A percentile compares a stretch with the other conserved stretches of the same genome.
These are phyloP conservation scores for Lamprologus ornatipinnis DNA, from an alignment of 2,113 vertebrate genomes.

Conservation along the genomic window DNA sequence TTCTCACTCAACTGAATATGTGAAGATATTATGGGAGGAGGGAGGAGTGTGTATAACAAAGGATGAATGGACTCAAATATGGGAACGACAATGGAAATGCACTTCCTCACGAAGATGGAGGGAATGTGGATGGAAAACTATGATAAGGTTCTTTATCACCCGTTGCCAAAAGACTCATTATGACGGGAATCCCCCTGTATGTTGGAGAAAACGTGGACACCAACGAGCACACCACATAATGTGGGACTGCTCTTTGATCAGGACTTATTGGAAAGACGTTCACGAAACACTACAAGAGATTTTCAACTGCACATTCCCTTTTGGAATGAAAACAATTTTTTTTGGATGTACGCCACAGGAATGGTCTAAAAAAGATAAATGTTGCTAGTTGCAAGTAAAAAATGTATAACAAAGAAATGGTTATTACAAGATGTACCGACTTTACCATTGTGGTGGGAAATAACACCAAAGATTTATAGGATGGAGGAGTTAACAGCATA, in stretches of 20 bases:
- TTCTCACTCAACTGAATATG: no score
- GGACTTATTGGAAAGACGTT: neutral
- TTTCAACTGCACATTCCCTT: no score
- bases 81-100: neutral
- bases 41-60: neutral
- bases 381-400: neutral
- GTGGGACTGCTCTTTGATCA: neutral
- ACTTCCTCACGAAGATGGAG: neutral
- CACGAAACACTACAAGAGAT: neutral
- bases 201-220: neutral
- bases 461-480: neutral
- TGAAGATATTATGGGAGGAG: neutral
- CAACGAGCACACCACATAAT: neutral
- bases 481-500: neutral
- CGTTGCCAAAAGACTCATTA: neutral
- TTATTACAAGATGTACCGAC: neutral
- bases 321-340: no score
- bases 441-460: neutral
- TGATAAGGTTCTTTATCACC: neutral
- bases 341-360: neutral
- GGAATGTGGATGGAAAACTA: neutral
- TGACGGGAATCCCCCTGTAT: neutral
- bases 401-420: neutral
- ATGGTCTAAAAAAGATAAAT: neutral
- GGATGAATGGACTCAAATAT: neutral